Conservation (phyloP, 2,113 vertebrate species). For the Coptodon rendalli region DNA sequence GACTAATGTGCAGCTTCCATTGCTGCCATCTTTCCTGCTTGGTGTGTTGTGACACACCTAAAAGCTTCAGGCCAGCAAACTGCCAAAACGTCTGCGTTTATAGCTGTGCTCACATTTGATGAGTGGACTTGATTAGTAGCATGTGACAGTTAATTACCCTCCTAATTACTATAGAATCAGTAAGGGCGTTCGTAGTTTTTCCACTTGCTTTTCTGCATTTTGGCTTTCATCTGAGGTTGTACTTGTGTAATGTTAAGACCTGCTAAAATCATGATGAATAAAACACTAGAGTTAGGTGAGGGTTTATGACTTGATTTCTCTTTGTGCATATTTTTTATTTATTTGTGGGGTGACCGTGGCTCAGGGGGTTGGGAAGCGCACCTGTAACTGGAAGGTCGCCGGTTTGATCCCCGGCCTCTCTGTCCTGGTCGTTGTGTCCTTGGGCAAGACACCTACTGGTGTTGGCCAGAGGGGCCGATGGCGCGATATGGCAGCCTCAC, state of each 20-base stretch:
- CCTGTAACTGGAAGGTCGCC: too few relatives aligned
- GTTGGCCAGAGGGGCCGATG: too few relatives aligned
- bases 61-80: neutral
- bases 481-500: too few relatives aligned
- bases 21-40: neutral
- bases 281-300: neutral
- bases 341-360: too few relatives aligned
- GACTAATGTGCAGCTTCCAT: neutral
- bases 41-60: neutral
- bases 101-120: neutral
- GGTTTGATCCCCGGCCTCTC: too few relatives aligned
- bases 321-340: neutral
- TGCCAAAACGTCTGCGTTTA: neutral
- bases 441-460: too few relatives aligned
- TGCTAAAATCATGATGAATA: neutral
- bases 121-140: neutral
- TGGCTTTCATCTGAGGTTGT: neutral
- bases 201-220: too few relatives aligned
- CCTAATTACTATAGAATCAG: neutral
- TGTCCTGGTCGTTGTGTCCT: too few relatives aligned
- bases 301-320: neutral
- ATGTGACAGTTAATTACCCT: neutral
- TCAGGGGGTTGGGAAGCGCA: too few relatives aligned
- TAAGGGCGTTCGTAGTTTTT: neutral
- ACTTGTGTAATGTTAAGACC: neutral